Evolutionary conservation across 1,140 invertebrate species (phyloP).

Genomic region (Heliconius eleuchia): DNA sequence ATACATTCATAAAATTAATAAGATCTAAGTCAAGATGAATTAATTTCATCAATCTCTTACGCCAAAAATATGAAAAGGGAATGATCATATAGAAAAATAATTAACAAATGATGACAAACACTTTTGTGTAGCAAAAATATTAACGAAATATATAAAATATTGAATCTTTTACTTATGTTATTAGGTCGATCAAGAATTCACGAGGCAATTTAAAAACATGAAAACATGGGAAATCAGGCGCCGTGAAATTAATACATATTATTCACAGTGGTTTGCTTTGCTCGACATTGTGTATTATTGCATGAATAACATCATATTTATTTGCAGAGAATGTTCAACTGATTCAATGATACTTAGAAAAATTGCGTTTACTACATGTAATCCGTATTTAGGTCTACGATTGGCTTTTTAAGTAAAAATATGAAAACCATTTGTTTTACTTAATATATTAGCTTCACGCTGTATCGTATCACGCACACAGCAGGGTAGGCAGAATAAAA

Average conservation of each 20-base stretch:
- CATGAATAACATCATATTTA: not conserved
- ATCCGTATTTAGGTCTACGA: not conserved
- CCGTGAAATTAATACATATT: slow-evolving; percentile 40
- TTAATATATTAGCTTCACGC: too few species aligned
- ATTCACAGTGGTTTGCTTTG: slow-evolving; percentile 15
- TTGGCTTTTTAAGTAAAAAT: not conserved
- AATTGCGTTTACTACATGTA: not conserved
- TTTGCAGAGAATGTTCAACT: slow-evolving; percentile 32
- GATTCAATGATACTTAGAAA: not conserved
- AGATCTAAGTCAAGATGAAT: too few species aligned
- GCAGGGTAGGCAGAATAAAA: too few species aligned
- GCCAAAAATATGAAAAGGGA: too few species aligned
- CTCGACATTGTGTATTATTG: slow-evolving; percentile 11
- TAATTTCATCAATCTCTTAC: too few species aligned
- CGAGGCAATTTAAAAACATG: slow-evolving; percentile 37
- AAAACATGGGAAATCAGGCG: slow-evolving; percentile 26
- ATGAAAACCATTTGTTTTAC: not conserved
- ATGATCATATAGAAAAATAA: too few species aligned
- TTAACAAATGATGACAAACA: too few species aligned
- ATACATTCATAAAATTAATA: too few species aligned
- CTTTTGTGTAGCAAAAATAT: not conserved
- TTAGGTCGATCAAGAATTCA: slow-evolving; percentile 5
- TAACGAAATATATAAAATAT: not conserved
- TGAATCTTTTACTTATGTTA: not conserved
- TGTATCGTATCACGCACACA: too few species aligned